Percentiles rank a stretch among this genome's conserved stretches.
phyloP scores from a whole-genome alignment of 2,797 vertebrate species.

The Megalops cyprinoides region DNA sequence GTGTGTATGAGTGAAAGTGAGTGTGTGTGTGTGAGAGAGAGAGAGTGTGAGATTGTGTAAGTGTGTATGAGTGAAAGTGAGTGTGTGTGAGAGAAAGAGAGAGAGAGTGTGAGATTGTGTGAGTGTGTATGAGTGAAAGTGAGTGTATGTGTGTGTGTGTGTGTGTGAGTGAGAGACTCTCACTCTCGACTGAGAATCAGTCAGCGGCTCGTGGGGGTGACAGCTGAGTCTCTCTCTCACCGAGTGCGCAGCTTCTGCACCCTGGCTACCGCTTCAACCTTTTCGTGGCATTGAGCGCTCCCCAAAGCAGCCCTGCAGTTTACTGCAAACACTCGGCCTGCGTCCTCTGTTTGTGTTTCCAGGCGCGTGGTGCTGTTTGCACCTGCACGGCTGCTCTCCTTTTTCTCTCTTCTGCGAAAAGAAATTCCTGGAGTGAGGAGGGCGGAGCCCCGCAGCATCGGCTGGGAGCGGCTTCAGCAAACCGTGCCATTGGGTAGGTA shows the following conservation, averaged over 20 bases:
- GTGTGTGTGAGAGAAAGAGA: conserved; percentile 4
- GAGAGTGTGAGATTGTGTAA: neutral
- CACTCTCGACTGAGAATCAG: no score
- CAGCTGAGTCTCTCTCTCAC: no score
- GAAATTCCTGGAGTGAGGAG: neutral
- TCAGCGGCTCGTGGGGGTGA: no score
- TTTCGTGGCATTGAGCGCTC: conserved; percentile 28
- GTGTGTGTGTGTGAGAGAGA: neutral
- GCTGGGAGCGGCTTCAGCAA: neutral
- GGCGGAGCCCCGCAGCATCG: neutral
- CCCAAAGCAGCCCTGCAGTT: conserved; percentile 52
- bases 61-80: no score
- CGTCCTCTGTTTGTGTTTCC: neutral
- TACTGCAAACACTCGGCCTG: conserved; percentile 4
- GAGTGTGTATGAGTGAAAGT: neutral
- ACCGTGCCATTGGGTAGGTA: neutral
- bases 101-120: neutral
- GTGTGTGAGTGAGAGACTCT: conserved; percentile 8
- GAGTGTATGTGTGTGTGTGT: conserved; percentile 19
- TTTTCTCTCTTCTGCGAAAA: neutral
- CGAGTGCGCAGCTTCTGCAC: neutral
- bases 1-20: no score
- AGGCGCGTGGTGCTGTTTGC: neutral
- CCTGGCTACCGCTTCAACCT: neutral
- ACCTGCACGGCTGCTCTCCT: neutral